phyloP scores from a whole-genome alignment of 2,797 vertebrate genomes.

The Lacerta bilineata region DNA sequence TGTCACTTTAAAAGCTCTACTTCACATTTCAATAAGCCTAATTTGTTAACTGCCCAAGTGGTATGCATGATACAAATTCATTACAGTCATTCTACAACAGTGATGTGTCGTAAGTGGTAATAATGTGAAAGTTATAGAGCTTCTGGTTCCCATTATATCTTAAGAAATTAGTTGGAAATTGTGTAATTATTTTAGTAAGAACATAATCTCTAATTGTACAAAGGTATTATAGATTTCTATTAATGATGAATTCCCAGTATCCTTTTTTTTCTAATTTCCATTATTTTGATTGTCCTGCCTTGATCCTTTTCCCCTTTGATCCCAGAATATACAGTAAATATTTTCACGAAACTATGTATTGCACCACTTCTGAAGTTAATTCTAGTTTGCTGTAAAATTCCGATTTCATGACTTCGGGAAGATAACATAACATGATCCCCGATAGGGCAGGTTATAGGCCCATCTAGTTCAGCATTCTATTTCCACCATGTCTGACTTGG shows the following conservation, averaged over 20 bases:
- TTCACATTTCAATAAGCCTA: conserved; percentile 28
- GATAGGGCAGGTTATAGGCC: background rate
- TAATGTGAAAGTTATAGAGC: conserved; percentile 28
- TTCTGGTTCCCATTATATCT: conserved; percentile 22
- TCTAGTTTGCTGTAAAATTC: background rate
- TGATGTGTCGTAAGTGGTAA: conserved; percentile 1
- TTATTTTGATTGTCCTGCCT: background rate
- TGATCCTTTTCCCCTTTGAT: background rate
- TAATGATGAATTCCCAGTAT: conserved; percentile 13
- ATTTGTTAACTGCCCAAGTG: conserved; percentile 17
- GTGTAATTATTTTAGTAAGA: conserved; percentile 9
- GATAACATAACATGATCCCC: background rate
- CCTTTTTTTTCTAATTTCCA: background rate
- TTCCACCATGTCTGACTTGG: background rate
- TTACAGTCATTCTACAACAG: conserved; percentile 31
- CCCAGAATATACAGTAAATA: background rate
- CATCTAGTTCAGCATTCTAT: background rate
- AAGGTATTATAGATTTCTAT: background rate
- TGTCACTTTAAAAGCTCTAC: rapidly evolving
- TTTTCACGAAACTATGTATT: background rate
- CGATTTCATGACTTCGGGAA: background rate
- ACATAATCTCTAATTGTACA: background rate
- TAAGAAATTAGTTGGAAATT: conserved; percentile 4
- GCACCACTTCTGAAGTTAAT: background rate
- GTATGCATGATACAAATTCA: conserved; percentile 39